Evolutionary conservation across 1,140 invertebrate genomes (phyloP).

Genomic region (Pseudomyrmex concolor): DNA sequence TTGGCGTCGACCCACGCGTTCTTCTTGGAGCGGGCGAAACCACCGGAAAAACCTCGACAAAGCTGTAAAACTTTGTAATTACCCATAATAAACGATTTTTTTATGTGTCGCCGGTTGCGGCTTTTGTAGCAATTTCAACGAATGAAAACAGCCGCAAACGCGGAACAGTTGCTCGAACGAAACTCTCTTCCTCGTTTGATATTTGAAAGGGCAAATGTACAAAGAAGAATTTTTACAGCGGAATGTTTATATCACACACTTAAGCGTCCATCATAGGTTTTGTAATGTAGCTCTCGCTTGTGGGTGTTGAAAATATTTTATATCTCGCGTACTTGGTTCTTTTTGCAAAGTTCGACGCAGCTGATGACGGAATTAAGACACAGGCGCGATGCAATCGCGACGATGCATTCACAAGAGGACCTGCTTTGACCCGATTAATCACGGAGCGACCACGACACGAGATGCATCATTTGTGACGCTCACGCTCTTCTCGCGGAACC

Average conservation of each 20-base stretch:
- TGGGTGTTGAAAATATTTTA: conserved; percentile 17
- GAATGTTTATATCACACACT: conserved; percentile 4
- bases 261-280: not conserved
- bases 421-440: conserved; percentile 46
- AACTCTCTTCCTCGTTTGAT: conserved; percentile 11
- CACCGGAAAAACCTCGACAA: conserved; percentile 6
- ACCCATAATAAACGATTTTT: conserved; percentile 20
- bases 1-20: conserved; percentile 61
- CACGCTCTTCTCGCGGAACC: conserved; percentile 36
- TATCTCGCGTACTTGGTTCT: conserved; percentile 7
- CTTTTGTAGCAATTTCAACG: not conserved
- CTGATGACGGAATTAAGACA: conserved; percentile 22
- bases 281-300: conserved; percentile 10
- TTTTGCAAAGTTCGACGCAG: not conserved
- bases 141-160: too few relatives aligned
- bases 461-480: conserved; percentile 51
- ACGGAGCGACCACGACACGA: conserved; percentile 27
- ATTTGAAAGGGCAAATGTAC: not conserved
- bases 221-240: not conserved
- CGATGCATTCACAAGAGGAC: conserved; percentile 20
- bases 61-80: conserved; percentile 7
- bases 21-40: conserved; percentile 28
- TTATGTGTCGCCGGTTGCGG: conserved; percentile 13
- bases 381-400: conserved; percentile 10
- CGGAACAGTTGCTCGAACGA: conserved; percentile 4